A percentile compares a stretch with the other conserved stretches of the same genome.
Conservation (phyloP, 2,113 vertebrate genomes). For the Emydocephalus ijimae region DNA sequence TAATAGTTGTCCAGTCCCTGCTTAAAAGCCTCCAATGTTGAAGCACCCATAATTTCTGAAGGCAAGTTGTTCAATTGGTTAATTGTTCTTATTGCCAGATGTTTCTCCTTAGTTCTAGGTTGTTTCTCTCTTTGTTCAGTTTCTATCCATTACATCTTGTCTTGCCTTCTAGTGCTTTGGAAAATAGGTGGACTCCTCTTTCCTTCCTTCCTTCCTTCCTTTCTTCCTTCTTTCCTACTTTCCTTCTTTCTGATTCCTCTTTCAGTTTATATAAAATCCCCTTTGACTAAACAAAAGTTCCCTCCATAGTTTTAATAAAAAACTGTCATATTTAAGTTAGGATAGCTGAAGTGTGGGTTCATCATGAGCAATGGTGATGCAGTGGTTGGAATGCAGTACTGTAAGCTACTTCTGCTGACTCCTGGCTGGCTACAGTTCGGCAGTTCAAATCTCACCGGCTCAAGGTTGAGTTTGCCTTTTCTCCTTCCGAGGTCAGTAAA, state of each 20-base stretch:
- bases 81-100: neutral
- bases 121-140: neutral
- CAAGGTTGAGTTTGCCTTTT: too few relatives aligned
- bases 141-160: neutral
- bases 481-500: too few relatives aligned
- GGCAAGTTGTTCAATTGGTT: neutral
- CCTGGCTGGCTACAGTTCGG: too few relatives aligned
- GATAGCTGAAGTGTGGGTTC: neutral
- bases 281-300: neutral
- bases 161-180: neutral
- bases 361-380: too few relatives aligned
- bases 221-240: neutral
- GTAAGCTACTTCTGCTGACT: too few relatives aligned
- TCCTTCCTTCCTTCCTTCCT: neutral
- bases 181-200: neutral
- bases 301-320: neutral
- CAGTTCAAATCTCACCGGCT: too few relatives aligned
- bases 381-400: too few relatives aligned
- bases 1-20: neutral
- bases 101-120: neutral
- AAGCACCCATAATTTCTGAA: neutral
- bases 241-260: neutral
- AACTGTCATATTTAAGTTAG: neutral
- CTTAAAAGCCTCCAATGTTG: neutral
- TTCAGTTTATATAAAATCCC: neutral